Evolutionary conservation across 1,140 invertebrate species (phyloP), one percentile per base, ranked within the genome.

Genomic region (Ridgeia piscesae): DNA sequence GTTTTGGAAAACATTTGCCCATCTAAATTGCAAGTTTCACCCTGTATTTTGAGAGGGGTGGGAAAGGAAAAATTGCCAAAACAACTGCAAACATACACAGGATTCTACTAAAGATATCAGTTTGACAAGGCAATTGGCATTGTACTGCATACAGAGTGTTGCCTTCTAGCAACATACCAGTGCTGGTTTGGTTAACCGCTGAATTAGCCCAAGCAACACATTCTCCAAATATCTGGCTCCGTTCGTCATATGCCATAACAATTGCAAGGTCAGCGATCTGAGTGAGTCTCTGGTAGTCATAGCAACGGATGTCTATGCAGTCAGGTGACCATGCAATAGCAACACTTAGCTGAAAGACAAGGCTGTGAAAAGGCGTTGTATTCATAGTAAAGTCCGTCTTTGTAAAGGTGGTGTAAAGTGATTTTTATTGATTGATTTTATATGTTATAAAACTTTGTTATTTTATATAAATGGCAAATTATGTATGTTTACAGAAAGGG

Each of bases 191-290:
- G 35, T 93, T 93, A 88, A 93, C 92, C 0, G 91, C 94, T n/a
- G 95, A 96, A 94, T 96, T 96, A 8, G 96, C 93, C 34, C 94
- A 94, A 33, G 96, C 96, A 34, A 95, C 91, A 93, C 96, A 96
- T 21, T 95, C 94, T n/a, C 94, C 95, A 92, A 94, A 94, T 34
- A 96, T 96, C 93, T 96, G 96, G 92, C 96, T 96, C 93, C 95
- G 95, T 93, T 96, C 95, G 94, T 96, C 96, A 93, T 96, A 96
- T 1, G 96, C 94, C 96, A 96, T 96, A 17, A 96, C 94, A 95
- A 96, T 96, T 58, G 96, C 93, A 91, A 96, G 94, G 93, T 96
- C 96, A 33, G 94, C 93, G 33, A 93, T 91, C 11, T 93, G 91
- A 6, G 95, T 93, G 27, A 96, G 92, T 33, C 92, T 94, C 31